Base-by-base conservation (phyloP, 2,797 vertebrate genomes). In the Chaunax sp. region DNA sequence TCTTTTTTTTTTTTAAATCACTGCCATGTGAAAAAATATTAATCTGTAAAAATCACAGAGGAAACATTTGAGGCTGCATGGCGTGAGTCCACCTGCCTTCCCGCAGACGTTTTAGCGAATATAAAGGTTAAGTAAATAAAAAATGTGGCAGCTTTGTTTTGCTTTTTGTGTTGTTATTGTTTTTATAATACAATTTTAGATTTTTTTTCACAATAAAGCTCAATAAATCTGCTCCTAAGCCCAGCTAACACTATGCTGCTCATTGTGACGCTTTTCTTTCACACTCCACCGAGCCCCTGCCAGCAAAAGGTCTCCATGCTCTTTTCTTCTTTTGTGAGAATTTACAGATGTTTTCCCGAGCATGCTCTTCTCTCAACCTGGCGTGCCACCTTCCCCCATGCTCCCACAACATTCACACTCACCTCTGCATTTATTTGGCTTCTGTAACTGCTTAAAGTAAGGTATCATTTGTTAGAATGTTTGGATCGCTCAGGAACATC, bases 381-480 rank as follows among this genome's bases (percentile, higher is more conserved):
- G 69, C 76, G 54, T n/a, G 38, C 58, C 2, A 19, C 70, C 38
- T 69, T 60, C 67, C 61, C 38, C 37, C 5, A 4, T 19, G 25
- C 44, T 28, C 54, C 55, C 35, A 57, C 13, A 12, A 44, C 44
- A 41, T 57, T 40, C 40, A 67, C 76, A 45, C 13, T 41, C 67
- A 46, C 71, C 55, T 55, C 49, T 33, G 5, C 60, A 23, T 74
- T 5, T 30, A 30, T 30, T 30, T 30, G 55, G 63, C 79, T 72
- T 43, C 58, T 80, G 64, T 78, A 65, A 71, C 43, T 71, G 58
- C 82, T 91, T 81, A 89, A 90, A 91, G 87, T 86, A 75, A 75
- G 55, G 71, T 82, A 41, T 72, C 52, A 72, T 78, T 55, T 74
- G 55, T 76, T 77, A 72, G 70, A 70, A 65, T 33, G 28, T 63